These are phyloP conservation scores for Pomatostomus ruficeps DNA, from an alignment of 2,113 vertebrate genomes.

Conservation along the genomic window DNA sequence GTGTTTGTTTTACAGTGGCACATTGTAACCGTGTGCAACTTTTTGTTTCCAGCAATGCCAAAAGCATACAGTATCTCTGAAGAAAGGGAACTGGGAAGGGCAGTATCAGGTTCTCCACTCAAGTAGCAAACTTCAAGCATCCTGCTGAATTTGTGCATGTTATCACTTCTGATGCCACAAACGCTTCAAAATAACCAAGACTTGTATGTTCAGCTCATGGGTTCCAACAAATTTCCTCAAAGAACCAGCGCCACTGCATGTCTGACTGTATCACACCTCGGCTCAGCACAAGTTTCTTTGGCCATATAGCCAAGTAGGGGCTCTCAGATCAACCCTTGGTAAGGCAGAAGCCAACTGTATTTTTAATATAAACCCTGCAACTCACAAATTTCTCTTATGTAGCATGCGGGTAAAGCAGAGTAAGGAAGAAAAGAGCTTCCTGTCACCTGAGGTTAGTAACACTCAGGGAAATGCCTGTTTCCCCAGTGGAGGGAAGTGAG, in stretches of 20 bases:
- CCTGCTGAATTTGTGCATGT: not conserved
- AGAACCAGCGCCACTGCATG: fast-evolving
- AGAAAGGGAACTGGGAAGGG: not conserved
- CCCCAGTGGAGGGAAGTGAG: not conserved
- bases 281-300: not conserved
- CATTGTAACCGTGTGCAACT: not conserved
- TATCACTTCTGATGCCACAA: not conserved
- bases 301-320: not conserved
- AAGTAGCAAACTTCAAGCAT: not conserved
- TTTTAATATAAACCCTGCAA: not conserved
- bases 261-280: not conserved
- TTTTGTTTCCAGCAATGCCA: not conserved
- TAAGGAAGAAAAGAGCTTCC: not conserved
- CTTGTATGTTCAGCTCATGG: not conserved
- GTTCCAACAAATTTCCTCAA: not conserved
- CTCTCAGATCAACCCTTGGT: not conserved
- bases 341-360: not conserved
- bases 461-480: not conserved
- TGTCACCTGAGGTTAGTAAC: not conserved
- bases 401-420: not conserved
- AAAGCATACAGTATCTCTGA: not conserved
- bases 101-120: not conserved
- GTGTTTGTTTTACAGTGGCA: not conserved
- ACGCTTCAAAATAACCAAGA: not conserved
- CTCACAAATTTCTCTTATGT: not conserved